Evolutionary conservation across 1,140 invertebrate genomes (phyloP).

Genomic region (Drosophila lini): DNA sequence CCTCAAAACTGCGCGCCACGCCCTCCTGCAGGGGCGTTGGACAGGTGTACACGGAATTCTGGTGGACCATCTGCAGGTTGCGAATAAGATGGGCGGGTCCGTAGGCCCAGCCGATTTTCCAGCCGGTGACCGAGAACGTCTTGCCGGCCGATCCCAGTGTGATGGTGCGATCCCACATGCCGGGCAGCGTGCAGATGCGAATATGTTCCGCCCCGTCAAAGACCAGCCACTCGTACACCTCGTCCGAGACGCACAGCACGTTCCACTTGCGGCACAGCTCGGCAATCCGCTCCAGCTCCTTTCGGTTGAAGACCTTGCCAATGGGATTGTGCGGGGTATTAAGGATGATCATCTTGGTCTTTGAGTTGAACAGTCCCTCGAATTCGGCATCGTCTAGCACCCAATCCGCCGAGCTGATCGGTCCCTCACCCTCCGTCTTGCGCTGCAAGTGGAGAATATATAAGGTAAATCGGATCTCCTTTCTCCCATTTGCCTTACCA

Average conservation of each 20-base stretch:
- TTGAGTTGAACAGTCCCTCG: slow-evolving; percentile 91
- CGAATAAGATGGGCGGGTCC: slow-evolving; percentile 92
- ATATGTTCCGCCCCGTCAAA: slow-evolving; percentile 95
- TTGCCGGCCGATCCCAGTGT: slow-evolving; percentile 99
- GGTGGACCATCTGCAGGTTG: slow-evolving; percentile 95
- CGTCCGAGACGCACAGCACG: slow-evolving; percentile 96
- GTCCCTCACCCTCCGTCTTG: slow-evolving; percentile 67
- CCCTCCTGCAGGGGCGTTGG: slow-evolving; percentile 96
- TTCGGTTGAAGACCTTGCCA: slow-evolving; percentile 93
- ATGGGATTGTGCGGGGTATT: slow-evolving; percentile 99
- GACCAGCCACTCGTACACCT: slow-evolving; percentile 99
- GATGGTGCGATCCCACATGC: slow-evolving; percentile 99
- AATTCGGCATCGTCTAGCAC: slow-evolving; percentile 93
- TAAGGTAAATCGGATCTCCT: background rate
- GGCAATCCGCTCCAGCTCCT: slow-evolving; percentile 92
- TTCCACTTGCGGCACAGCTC: slow-evolving; percentile 96
- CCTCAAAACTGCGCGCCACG: slow-evolving; percentile 94
- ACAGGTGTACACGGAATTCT: slow-evolving; percentile 97
- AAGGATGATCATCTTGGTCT: slow-evolving; percentile 97
- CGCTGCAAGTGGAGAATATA: slow-evolving; percentile 24
- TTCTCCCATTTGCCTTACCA: slow-evolving; percentile 85
- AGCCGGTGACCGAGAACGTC: slow-evolving; percentile 98
- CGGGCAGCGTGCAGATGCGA: slow-evolving; percentile 96
- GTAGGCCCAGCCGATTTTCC: slow-evolving; percentile 99
- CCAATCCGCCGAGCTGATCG: slow-evolving; percentile 93